A percentile compares a stretch with the other conserved stretches of the same genome.
phyloP scores from a whole-genome alignment of 2,888 invertebrate species.

The Diarsia dahlii region DNA sequence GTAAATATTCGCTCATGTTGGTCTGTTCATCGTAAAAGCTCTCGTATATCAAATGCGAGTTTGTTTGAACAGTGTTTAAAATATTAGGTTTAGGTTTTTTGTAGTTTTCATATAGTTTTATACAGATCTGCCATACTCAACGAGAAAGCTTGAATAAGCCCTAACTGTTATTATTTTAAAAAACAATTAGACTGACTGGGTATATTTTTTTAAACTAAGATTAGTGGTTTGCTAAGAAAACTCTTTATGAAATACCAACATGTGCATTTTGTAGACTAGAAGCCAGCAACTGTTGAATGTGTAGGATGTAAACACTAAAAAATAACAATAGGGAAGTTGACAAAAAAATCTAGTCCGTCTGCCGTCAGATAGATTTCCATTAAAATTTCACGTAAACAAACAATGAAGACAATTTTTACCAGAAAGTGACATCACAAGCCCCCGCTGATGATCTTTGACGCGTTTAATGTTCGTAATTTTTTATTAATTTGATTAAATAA shows the following conservation, averaged over 20 bases:
- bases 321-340: not conserved
- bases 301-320: not conserved
- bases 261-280: constrained; percentile 22
- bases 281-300: not conserved
- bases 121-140: constrained; percentile 31
- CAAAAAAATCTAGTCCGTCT: too few species aligned
- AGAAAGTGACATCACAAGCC: too few species aligned
- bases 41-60: constrained; percentile 3
- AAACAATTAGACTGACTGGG: constrained; percentile 7
- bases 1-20: constrained; percentile 37
- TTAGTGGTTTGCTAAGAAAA: not conserved
- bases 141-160: not conserved
- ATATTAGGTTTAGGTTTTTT: constrained; percentile 8
- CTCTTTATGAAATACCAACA: not conserved
- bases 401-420: too few species aligned
- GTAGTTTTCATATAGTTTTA: constrained; percentile 19
- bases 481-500: too few species aligned
- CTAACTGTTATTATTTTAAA: not conserved
- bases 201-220: constrained; percentile 1
- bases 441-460: too few species aligned
- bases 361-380: too few species aligned
- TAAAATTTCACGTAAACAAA: too few species aligned
- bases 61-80: not conserved
- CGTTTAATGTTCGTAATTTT: too few species aligned
- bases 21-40: constrained; percentile 5